Base-by-base conservation (phyloP, 2,113 vertebrate genomes). In the Reinhardtius hippoglossoides region DNA sequence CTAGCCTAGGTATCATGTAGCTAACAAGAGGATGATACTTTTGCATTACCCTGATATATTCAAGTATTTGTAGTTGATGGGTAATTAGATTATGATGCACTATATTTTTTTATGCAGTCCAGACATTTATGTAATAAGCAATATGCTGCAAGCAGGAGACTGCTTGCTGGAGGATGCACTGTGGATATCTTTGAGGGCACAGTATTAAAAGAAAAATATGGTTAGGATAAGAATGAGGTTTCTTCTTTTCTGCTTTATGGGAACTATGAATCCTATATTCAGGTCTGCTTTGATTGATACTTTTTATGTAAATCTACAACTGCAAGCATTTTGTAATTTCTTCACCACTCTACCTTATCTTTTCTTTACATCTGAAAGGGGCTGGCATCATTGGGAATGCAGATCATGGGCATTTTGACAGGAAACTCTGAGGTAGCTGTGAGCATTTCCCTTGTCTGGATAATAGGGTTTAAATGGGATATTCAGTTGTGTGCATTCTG, bases 401-500 rank as follows among this genome's bases (percentile, higher is more conserved):
- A 89, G 72, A 89, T 90, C 81, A 67, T 80, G 80, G 76, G 46
- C 70, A 78, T 84, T 87, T 84, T 86, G 86, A 86, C 87, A 83
- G 74, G 68, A 76, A 88, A 83, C 75, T 80, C 73, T 68, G 46
- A 86, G 76, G 82, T 83, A 87, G 75, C 74, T 79, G 59, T 82
- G 78, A 84, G 85, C 78, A 60, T 82, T 84, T 88, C 31, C 65
- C 80, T 83, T 78, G 75, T 87, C 80, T 81, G 68, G 73, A 86
- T 92, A 89, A 92, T 87, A 72, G 82, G 76, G 80, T 85, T 91
- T 88, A 87, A 88, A 83, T 82, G 71, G 86, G 63, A 89, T 77
- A 86, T 88, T 91, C 84, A 83, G 88, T 79, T 80, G 77, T 86
- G 84, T 77, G 87, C 89, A 90, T 92, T 85, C 85, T 88, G 80